Evolutionary conservation across 2,113 vertebrate genomes (phyloP), one percentile per base, ranked within the genome.

Genomic region (Oncorhynchus clarkii): DNA sequence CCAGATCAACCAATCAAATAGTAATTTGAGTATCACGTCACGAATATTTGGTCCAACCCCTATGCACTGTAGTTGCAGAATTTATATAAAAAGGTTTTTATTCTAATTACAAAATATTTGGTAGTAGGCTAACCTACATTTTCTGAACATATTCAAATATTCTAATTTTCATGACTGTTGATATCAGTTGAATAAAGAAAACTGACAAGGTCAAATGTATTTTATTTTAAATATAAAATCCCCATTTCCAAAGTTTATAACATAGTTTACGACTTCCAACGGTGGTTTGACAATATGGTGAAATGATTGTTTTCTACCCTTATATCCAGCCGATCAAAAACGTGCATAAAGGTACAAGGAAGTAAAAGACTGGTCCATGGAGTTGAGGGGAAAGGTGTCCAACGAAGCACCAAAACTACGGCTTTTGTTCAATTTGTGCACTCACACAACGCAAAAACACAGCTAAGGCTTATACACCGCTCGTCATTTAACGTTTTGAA

Each of bases 171-270:
- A 16, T 54, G 51, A 54, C 18, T 54, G 16, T 5, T 18, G 16
- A 54, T 18, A 54, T 16, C 51, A 54, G 13, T 18, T 54, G n/a
- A 70, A 70, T 45, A 48, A 70, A 45, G 13, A n/a, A 70, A 70
- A 45, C 26, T 59, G 70, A 66, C 80, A 84, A 84, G 86, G 81
- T 82, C 85, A 89, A 87, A 85, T 87, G 73, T 73, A 81, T 85
- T 89, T 92, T 89, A 70, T 70, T 86, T 91, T 92, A 92, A 91
- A 92, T 91, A 92, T 89, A 92, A 91, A 92, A 91, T 78, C 86
- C 85, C 87, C 82, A 84, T 81, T 83, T 75, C 73, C 83, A 88
- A 80, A 87, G 74, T 84, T 82, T 88, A 85, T 68, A 68, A 68
- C 6, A 67, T 79, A 86, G 74, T 81, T 81, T 76, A 91, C 78